phyloP scores from a whole-genome alignment of 2,888 invertebrate genomes.

The Protonemura montana region DNA sequence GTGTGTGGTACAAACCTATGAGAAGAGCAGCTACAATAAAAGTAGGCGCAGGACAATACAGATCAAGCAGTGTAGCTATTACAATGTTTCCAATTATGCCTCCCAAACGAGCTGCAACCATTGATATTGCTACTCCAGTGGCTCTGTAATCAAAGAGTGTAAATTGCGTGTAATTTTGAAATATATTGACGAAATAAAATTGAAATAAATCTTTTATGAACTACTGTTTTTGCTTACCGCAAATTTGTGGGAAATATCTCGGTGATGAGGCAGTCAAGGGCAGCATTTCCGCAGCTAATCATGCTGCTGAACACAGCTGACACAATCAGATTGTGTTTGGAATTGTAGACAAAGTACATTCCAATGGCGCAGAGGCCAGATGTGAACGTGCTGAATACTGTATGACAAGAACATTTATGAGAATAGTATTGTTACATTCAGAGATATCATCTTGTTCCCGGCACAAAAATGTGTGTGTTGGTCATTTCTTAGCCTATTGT shows the following conservation, averaged over 20 bases:
- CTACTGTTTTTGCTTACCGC: conserved; percentile 65
- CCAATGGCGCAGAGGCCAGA: conserved; percentile 84
- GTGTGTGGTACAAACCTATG: conserved; percentile 61
- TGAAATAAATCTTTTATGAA: background rate
- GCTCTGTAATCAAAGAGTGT: conserved; percentile 69
- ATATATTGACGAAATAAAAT: too few relatives aligned
- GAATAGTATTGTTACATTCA: too few relatives aligned
- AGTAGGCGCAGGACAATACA: conserved; percentile 90
- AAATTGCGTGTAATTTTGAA: too few relatives aligned
- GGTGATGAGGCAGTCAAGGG: conserved; percentile 89
- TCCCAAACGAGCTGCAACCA: conserved; percentile 88
- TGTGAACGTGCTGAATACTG: conserved; percentile 85
- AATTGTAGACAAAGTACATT: conserved; percentile 85
- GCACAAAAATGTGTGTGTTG: too few relatives aligned
- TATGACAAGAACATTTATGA: conserved; percentile 55
- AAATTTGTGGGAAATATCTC: conserved; percentile 93
- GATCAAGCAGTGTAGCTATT: conserved; percentile 85
- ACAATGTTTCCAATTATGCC: conserved; percentile 89
- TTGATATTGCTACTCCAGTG: conserved; percentile 89
- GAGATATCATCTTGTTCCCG: too few relatives aligned
- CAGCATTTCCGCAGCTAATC: conserved; percentile 88
- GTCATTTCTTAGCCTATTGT: too few relatives aligned
- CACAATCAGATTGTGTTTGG: conserved; percentile 81
- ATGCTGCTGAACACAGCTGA: conserved; percentile 87
- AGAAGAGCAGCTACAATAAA: conserved; percentile 87